A percentile compares a stretch with the other conserved stretches of the same genome.
These are phyloP conservation scores for Mus pahari DNA, from an alignment of 2,113 vertebrate species.

Conservation along the genomic window DNA sequence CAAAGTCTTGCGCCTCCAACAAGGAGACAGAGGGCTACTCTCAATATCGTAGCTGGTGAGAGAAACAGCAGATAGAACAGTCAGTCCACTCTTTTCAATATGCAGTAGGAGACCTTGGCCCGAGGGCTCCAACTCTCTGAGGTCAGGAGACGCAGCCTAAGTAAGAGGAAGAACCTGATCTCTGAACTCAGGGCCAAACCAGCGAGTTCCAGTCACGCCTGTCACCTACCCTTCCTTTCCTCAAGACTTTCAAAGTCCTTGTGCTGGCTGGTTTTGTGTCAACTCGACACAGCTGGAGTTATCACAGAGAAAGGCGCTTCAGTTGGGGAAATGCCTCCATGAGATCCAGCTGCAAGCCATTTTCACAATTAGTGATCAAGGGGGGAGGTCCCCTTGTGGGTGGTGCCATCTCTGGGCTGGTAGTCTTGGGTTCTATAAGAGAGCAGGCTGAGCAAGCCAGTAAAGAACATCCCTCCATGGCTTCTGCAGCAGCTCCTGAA, in stretches of 20 bases:
- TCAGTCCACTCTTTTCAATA: background rate
- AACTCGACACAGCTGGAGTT: too few species aligned
- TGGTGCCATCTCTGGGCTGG: too few species aligned
- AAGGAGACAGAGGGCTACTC: background rate
- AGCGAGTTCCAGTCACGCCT: background rate
- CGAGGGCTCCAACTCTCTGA: background rate
- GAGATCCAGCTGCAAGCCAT: too few species aligned
- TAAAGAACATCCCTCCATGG: too few species aligned
- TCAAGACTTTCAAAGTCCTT: background rate
- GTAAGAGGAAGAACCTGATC: background rate
- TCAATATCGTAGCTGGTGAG: background rate
- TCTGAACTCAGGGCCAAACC: background rate
- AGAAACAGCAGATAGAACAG: background rate
- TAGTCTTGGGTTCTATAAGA: too few species aligned
- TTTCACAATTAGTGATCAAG: too few species aligned
- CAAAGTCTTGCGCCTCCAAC: background rate
- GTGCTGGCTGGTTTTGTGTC: too few species aligned
- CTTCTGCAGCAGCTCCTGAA: too few species aligned
- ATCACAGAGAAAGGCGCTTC: too few species aligned
- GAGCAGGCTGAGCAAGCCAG: too few species aligned
- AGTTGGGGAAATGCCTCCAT: too few species aligned
- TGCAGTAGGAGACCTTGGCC: background rate
- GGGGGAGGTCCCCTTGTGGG: too few species aligned
- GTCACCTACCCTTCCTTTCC: background rate
- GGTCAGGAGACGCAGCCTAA: background rate